These are phyloP conservation scores for Gobiocypris rarus DNA, from an alignment of 2,113 vertebrate genomes.

Conservation along the genomic window DNA sequence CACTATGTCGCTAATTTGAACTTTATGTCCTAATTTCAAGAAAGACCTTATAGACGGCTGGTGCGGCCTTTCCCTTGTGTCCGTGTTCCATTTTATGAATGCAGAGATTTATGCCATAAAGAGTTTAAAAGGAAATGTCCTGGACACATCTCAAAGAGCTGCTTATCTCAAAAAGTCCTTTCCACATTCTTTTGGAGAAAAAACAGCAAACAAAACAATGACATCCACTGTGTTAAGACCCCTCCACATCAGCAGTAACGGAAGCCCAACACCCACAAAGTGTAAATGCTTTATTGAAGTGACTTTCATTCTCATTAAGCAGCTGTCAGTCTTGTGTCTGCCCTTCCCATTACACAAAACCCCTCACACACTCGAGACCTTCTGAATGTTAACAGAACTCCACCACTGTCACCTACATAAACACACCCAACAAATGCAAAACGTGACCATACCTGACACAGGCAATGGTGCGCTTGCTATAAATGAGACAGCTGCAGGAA, in stretches of 20 bases:
- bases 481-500: neutral
- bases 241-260: neutral
- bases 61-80: neutral
- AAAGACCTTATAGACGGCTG: neutral
- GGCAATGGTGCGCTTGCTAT: neutral
- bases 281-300: neutral
- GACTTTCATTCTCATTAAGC: slow-evolving; percentile 23
- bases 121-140: neutral
- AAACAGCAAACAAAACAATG: neutral
- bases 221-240: slow-evolving; percentile 14
- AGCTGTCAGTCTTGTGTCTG: neutral
- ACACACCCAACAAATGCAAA: neutral
- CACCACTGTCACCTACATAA: neutral
- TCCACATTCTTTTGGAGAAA: slow-evolving; percentile 6
- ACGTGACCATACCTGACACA: neutral
- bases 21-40: neutral
- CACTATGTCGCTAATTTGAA: neutral
- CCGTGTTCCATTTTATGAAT: neutral
- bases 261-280: slow-evolving; percentile 9
- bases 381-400: neutral
- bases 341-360: neutral
- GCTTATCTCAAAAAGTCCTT: neutral
- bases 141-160: neutral
- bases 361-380: neutral
- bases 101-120: neutral